Evolutionary conservation across 2,113 vertebrate genomes (phyloP).

Genomic region (Cinclus mexicanus): DNA sequence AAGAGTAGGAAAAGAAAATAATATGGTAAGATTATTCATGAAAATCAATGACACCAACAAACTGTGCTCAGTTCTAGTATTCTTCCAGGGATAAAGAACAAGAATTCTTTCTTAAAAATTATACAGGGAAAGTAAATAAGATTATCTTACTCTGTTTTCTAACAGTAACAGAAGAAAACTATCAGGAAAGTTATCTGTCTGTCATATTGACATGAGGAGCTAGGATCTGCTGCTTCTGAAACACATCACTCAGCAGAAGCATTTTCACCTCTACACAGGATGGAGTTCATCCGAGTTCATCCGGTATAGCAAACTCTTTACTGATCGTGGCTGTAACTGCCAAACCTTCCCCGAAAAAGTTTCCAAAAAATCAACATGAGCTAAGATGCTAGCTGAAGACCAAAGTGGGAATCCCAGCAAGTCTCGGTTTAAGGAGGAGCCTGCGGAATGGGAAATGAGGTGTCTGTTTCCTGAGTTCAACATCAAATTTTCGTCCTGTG

Average conservation of each 20-base stretch:
- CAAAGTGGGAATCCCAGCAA: not conserved
- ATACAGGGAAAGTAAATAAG: not conserved
- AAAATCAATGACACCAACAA: not conserved
- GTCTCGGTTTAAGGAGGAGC: not conserved
- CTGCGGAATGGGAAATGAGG: not conserved
- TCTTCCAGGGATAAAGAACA: not conserved
- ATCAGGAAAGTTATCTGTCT: not conserved
- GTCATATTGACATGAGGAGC: not conserved
- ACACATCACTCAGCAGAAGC: not conserved
- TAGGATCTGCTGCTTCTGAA: not conserved
- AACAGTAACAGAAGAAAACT: not conserved
- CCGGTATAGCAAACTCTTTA: not conserved
- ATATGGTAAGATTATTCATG: not conserved
- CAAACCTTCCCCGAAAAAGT: not conserved
- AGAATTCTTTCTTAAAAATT: not conserved
- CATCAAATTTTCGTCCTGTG: not conserved
- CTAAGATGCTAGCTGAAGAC: not conserved
- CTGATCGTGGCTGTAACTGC: not conserved
- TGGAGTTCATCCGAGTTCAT: not conserved
- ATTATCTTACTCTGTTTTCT: not conserved
- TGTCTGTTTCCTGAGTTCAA: not conserved
- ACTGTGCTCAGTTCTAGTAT: not conserved
- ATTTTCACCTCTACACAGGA: not conserved
- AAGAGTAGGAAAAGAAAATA: not conserved
- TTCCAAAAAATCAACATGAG: not conserved